Percentiles rank a stretch among this genome's conserved stretches.
Evolutionary conservation across 2,113 vertebrate species (phyloP).

Genomic region (Saimiri boliviensis): DNA sequence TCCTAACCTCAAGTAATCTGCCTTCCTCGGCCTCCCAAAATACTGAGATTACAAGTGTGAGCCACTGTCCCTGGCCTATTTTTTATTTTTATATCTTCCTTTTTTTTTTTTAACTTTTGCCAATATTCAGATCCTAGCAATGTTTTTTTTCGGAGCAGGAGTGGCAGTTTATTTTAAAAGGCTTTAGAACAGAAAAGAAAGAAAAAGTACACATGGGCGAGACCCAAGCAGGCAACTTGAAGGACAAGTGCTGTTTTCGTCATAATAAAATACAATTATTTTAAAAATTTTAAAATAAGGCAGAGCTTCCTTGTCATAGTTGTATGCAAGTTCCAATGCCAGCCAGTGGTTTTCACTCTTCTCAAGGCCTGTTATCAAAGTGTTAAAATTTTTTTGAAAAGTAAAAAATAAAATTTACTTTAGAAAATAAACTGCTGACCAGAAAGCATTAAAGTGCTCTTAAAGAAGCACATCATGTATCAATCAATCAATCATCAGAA

Average conservation of each 20-base stretch:
- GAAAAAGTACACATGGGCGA: no score
- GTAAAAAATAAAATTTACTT: conserved; percentile 42
- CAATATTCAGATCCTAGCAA: no score
- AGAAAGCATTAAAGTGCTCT: no score
- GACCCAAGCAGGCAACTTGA: no score
- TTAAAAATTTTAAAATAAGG: not conserved
- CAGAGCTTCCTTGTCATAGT: not conserved
- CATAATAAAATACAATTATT: not conserved
- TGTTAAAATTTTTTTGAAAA: not conserved
- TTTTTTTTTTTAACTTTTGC: no score
- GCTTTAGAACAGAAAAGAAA: no score
- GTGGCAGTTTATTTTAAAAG: no score
- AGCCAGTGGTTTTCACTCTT: not conserved
- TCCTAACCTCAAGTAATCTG: no score
- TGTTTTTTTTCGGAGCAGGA: no score
- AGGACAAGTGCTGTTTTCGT: not conserved
- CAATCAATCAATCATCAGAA: conserved; percentile 35
- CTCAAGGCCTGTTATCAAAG: not conserved
- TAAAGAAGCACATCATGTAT: not conserved
- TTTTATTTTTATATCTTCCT: no score
- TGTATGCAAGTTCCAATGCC: not conserved
- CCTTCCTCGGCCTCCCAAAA: no score
- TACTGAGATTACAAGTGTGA: no score
- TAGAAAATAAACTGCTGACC: not conserved
- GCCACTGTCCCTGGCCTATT: fast-evolving